Base-by-base conservation (phyloP, 2,888 invertebrate genomes). In the Torymus tubicola region DNA sequence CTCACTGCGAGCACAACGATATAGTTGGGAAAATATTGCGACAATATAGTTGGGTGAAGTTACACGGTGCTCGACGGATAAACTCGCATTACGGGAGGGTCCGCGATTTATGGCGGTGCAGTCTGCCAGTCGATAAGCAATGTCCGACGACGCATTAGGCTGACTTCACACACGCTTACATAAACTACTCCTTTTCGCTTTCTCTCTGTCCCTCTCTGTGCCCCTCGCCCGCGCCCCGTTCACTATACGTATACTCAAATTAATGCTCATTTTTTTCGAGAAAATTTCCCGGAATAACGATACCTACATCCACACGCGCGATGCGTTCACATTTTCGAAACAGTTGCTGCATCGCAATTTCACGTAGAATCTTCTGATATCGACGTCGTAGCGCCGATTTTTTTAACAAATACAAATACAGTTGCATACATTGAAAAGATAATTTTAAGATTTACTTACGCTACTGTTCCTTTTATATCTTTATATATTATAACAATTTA, bases 121-220 rank as follows among this genome's bases (percentile, higher is more conserved):
- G 85, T 83, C 83, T 84, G 84, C 84, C 84, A 85, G 85, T 86
- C 86, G 86, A 86, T 86, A 86, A 85, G 84, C 85, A 86, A 85
- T 86, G 84, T 85, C 83, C 79, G 81, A 81, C 80, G 73, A 81
- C 81, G 83, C 81, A 84, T 84, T 83, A 84, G 82, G 80, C 83
- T 80, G 78, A 75, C 77, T 81, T 82, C 81, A 76, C 64, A 70
- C 74, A 75, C 67, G 11, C 71, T 13, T 75, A 71, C 78, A 73
- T 72, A 64, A 77, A 83, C 79, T 68, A 74, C 61, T 55, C 69
- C 31, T 31, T 68, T 55, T 63, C 53, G 14, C 57, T 65, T 57
- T 31, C 8, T 31, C 52, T 13, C 52, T 55, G n/a, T n/a, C n/a
- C n/a, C n/a, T n/a, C n/a, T n/a, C n/a, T n/a, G n/a, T n/a, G n/a